These are phyloP conservation scores for Stenotaenia linearis DNA, from an alignment of 2,888 invertebrate genomes.

Conservation along the genomic window DNA sequence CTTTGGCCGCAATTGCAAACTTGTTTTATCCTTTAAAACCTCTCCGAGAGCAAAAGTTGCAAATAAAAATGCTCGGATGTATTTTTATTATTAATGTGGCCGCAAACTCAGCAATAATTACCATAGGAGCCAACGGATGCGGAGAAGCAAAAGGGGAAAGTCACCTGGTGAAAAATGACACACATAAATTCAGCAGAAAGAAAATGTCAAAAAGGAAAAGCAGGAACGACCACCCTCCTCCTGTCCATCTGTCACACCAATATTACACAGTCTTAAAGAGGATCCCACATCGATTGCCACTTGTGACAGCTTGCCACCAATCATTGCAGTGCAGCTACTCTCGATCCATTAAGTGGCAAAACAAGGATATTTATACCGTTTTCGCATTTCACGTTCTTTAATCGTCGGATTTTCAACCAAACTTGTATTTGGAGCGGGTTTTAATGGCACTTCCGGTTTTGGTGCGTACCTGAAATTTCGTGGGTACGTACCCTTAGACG, in stretches of 20 bases:
- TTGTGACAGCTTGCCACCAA: background rate
- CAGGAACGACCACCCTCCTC: background rate
- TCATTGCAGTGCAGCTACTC: background rate
- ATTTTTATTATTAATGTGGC: constrained; percentile 19
- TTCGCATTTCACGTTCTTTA: no score
- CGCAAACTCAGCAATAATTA: constrained; percentile 19
- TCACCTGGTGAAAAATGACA: constrained; percentile 8
- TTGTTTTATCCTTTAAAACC: background rate
- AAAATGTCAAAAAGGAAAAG: constrained; percentile 7
- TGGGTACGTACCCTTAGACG: no score
- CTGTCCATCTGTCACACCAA: constrained; percentile 12
- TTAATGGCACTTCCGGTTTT: no score
- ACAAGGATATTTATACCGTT: no score
- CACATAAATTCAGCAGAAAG: background rate
- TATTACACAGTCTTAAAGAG: constrained; percentile 1
- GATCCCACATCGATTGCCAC: background rate
- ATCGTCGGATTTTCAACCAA: no score
- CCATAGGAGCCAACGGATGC: constrained; percentile 1
- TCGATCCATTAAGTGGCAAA: no score
- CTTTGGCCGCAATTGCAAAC: background rate
- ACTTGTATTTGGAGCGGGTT: no score
- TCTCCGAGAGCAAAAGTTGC: background rate
- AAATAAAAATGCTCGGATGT: background rate
- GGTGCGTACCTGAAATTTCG: no score
- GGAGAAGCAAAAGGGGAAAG: background rate